Evolutionary conservation across 2,797 vertebrate species (phyloP).

Genomic region (Margarornis squamiger): DNA sequence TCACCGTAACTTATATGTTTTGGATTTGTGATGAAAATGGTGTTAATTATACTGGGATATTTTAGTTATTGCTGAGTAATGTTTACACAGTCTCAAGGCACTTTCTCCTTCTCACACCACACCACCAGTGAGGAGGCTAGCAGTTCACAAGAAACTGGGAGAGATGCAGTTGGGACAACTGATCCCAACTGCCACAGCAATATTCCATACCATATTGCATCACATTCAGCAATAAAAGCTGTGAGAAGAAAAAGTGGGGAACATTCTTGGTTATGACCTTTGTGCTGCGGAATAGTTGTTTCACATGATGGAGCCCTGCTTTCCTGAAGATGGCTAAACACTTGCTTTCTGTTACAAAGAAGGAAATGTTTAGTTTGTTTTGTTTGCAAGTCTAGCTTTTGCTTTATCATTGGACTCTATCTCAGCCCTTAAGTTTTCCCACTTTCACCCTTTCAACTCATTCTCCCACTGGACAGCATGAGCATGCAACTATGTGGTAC

Average conservation of each 20-base stretch:
- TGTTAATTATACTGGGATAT: background rate
- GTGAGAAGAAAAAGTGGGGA: too few species aligned
- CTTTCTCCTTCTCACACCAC: background rate
- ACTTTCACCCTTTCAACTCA: background rate
- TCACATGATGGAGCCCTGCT: background rate
- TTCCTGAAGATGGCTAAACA: background rate
- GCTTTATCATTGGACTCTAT: background rate
- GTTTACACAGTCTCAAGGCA: background rate
- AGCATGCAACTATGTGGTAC: background rate
- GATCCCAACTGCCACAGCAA: background rate
- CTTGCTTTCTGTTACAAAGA: background rate
- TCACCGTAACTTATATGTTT: background rate
- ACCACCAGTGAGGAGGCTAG: fast-evolving
- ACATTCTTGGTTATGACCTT: background rate
- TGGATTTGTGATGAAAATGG: background rate
- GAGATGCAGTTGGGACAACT: background rate
- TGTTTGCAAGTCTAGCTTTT: background rate
- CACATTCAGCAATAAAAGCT: background rate
- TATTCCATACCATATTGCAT: background rate
- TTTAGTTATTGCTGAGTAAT: background rate
- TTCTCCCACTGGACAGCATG: background rate
- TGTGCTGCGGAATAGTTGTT: background rate
- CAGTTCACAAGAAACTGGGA: background rate
- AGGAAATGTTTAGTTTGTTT: background rate
- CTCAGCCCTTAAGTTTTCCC: background rate